Base-by-base conservation (phyloP, 2,888 invertebrate species). In the Rugalucina vietnamica region DNA sequence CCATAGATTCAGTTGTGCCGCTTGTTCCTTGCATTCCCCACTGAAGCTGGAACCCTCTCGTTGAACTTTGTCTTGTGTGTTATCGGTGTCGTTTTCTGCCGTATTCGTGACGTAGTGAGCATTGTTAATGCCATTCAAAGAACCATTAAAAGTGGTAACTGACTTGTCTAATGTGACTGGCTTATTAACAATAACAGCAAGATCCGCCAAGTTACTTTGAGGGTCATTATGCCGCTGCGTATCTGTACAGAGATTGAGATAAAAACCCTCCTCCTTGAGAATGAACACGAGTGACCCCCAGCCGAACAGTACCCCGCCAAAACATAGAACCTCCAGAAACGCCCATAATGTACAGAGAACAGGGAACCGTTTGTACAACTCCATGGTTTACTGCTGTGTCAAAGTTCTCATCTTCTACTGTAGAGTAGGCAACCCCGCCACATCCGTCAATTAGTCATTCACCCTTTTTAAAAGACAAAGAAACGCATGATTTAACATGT, bases 221-320 rank as follows among this genome's bases (percentile, higher is more conserved):
- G 18, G 18, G 8, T 43, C 43, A 12, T 8, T 12, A 43, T 8
- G 8, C 43, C 10, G 18, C 43, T 12, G 43, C 10, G 8, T 18
- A 14, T 75, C 65, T 3, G 50, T 3, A 75, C 91, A 91, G 4
- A 81, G 77, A 24, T 91, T 86, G 21, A 76, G 14, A 77, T 90
- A 92, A n/a, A 92, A 77, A 5, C 89, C 88, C 43, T 91, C 91
- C 69, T 90, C 89, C 82, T 90, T 90, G 29, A 92, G 77, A 24
- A 92, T 83, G 71, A 84, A 92, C 8, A 92, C 90, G 21, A 92
- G 80, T 0, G 92, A 91, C 10, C 84, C 89, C 92, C 92, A 92
- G 24, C 92, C 92, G 76, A 89, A 91, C 24, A 91, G 77, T 4
- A 91, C 85, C 5, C 92, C 92, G 8, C 90, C 92, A 69, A 91